Percentiles rank a stretch among this genome's conserved stretches.
Conservation (phyloP, 1,140 invertebrate genomes). For the Trichonephila inaurata region DNA sequence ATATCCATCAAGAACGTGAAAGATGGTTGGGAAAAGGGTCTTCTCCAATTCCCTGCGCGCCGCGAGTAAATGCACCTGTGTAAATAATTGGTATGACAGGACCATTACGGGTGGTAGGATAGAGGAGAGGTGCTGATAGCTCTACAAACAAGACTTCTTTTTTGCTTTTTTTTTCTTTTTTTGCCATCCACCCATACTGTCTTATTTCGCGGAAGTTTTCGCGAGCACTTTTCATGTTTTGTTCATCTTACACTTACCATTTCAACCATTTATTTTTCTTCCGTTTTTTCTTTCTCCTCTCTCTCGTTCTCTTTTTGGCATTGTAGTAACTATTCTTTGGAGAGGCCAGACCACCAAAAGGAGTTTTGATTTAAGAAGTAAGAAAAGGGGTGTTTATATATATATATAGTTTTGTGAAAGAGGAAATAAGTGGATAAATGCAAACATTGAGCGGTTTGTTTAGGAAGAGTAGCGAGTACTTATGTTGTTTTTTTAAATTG, state of each 20-base stretch:
- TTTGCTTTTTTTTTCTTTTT: background rate
- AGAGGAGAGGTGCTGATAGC: slow-evolving; percentile 63
- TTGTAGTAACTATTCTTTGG: too few relatives aligned
- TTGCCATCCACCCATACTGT: too few relatives aligned
- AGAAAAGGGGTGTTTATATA: too few relatives aligned
- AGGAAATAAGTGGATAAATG: background rate
- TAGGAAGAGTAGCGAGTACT: background rate
- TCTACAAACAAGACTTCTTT: slow-evolving; percentile 64
- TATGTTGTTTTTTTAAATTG: background rate
- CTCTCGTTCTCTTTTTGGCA: background rate
- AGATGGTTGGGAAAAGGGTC: slow-evolving; percentile 42
- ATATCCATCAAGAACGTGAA: slow-evolving; percentile 70
- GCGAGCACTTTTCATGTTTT: too few relatives aligned
- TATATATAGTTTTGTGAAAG: too few relatives aligned
- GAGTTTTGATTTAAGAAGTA: too few relatives aligned
- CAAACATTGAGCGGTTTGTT: background rate
- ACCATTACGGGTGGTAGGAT: slow-evolving; percentile 53
- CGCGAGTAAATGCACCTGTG: slow-evolving; percentile 74
- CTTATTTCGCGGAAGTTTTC: too few relatives aligned
- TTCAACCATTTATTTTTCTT: too few relatives aligned
- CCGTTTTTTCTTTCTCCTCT: background rate
- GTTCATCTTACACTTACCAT: too few relatives aligned
- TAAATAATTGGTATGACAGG: slow-evolving; percentile 75
- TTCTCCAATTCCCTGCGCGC: slow-evolving; percentile 42
- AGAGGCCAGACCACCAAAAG: too few relatives aligned